Evolutionary conservation across 2,888 invertebrate genomes (phyloP), one percentile per base, ranked within the genome.

Genomic region (Tortricodes alternella): DNA sequence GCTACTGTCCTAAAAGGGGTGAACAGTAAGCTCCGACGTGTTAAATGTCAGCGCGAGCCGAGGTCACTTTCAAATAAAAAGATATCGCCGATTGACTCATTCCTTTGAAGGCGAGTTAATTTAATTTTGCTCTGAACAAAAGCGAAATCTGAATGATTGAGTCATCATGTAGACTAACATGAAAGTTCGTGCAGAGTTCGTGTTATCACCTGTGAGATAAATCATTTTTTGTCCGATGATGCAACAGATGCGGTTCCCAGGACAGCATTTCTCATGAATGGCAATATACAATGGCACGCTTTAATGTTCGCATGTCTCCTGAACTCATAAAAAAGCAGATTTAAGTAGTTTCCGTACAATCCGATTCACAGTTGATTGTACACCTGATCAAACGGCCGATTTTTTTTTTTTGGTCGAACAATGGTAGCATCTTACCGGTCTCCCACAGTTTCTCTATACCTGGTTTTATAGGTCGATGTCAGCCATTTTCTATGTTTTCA

Each of bases 361-460:
- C 46, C 44, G 52, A 44, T 58, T 46, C 44, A 51, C 50, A 50
- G 53, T 55, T 48, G 55, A 56, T 55, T 43, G 53, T 53, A 23
- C 37, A 52, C 62, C 44, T 51, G 59, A 63, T 64, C 62, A 53
- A 64, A 64, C 60, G 64, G 62, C 59, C 41, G 53, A 55, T 64
- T 69, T 64, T 68, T 67, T 62, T 46, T 46, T 43, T 16, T 19
- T 50, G 41, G 44, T 51, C 38, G 35, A 48, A 53, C 38, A 51
- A 57, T 51, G 21, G 48, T 18, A 49, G 50, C 61, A 55, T 62
- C 61, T 58, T 60, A 55, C 57, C 58, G 46, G 46, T 53, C 80
- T 83, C 83, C 71, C 83, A 83, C 77, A 80, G 78, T 77, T 77
- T 78, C 76, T 74, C 74, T 16, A 13, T 46, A 38, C 44, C 37